Evolutionary conservation across 2,888 invertebrate species (phyloP).

Genomic region (Eupeodes latifasciatus): DNA sequence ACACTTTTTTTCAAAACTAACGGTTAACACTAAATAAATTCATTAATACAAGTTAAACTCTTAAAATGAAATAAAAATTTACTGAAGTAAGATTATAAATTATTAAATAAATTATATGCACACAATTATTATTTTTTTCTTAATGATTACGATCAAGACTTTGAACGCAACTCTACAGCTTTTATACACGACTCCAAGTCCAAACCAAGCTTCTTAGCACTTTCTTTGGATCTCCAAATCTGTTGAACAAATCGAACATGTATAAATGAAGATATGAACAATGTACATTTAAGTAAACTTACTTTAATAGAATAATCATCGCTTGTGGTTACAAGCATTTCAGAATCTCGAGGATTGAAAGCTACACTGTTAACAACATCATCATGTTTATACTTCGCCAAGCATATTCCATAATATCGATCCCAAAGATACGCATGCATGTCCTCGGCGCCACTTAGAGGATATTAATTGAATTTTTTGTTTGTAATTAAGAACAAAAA

Average conservation of each 20-base stretch:
- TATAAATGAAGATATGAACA: conserved; percentile 89
- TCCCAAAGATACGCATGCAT: conserved; percentile 94
- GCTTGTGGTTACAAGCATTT: conserved; percentile 92
- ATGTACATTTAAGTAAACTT: conserved; percentile 3
- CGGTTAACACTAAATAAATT: background rate
- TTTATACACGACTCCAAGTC: conserved; percentile 24
- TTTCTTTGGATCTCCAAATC: conserved; percentile 81
- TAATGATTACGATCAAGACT: conserved; percentile 9
- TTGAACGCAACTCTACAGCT: conserved; percentile 47
- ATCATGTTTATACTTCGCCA: conserved; percentile 90
- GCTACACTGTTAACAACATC: conserved; percentile 94
- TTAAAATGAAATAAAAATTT: conserved; percentile 22
- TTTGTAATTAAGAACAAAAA: background rate
- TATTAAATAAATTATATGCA: conserved; percentile 26
- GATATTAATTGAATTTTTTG: background rate
- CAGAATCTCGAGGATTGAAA: conserved; percentile 91
- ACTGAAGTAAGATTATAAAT: background rate
- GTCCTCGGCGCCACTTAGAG: conserved; percentile 91
- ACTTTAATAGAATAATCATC: conserved; percentile 91
- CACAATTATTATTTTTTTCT: conserved; percentile 8
- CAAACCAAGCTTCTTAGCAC: conserved; percentile 77
- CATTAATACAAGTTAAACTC: background rate
- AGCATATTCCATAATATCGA: conserved; percentile 91
- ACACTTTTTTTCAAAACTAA: background rate
- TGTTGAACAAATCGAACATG: background rate